A percentile compares a stretch with the other conserved stretches of the same genome.
These are phyloP conservation scores for Cosmia pyralina DNA, from an alignment of 2,888 invertebrate species.

Conservation along the genomic window DNA sequence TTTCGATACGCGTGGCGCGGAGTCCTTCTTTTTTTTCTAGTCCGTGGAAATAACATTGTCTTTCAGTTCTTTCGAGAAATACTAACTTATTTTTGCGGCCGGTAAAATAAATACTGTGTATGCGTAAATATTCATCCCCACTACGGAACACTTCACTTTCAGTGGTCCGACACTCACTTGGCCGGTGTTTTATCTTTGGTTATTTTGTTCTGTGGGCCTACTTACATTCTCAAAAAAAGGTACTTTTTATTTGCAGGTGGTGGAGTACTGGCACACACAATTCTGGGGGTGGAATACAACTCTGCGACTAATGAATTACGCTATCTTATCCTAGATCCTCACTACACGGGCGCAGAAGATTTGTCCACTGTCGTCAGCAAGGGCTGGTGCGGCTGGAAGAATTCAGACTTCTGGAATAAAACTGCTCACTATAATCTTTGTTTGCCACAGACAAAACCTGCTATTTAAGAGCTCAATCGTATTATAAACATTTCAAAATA, in stretches of 20 bases:
- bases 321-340: constrained; percentile 99
- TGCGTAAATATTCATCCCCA: not conserved
- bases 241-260: constrained; percentile 92
- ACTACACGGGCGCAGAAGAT: constrained; percentile 98
- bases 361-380: constrained; percentile 93
- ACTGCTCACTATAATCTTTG: constrained; percentile 99
- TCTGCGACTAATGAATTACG: constrained; percentile 94
- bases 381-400: constrained; percentile 99
- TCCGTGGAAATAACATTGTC: too few species aligned
- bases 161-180: not conserved
- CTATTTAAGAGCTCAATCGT: constrained; percentile 72
- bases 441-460: constrained; percentile 93
- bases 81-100: not conserved
- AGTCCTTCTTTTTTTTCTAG: too few species aligned
- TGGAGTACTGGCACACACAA: constrained; percentile 99
- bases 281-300: constrained; percentile 97
- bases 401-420: constrained; percentile 97
- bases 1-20: too few species aligned
- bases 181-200: too few species aligned
- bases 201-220: not conserved
- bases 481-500: constrained; percentile 31
- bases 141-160: too few species aligned
- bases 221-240: not conserved
- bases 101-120: not conserved
- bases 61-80: not conserved